Conservation (phyloP, 2,113 vertebrate genomes). For the Cyanocitta stelleri region DNA sequence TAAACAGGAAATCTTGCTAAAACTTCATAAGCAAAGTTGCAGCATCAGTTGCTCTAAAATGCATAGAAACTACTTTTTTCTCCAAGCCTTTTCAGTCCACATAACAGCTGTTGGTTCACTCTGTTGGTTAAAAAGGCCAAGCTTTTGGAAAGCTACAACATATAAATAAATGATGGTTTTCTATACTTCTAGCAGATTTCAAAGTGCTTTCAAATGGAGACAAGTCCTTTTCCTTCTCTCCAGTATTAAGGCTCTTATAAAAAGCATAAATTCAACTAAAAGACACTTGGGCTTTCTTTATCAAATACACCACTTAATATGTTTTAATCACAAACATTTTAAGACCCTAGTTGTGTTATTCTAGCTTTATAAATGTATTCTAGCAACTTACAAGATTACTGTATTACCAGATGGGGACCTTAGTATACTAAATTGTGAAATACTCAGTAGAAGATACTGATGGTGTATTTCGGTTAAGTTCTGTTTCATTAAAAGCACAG, state of each 20-base stretch:
- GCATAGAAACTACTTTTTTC: neutral
- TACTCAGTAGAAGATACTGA: neutral
- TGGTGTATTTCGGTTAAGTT: neutral
- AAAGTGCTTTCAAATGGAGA: slow-evolving; percentile 31
- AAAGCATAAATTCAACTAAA: neutral
- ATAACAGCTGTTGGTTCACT: neutral
- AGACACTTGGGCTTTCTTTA: slow-evolving; percentile 25
- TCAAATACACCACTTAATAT: neutral
- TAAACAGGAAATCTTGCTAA: neutral
- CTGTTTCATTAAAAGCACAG: neutral
- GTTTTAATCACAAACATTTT: neutral
- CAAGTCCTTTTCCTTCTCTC: neutral
- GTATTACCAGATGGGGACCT: neutral
- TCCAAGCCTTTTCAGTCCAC: neutral
- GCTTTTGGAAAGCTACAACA: neutral
- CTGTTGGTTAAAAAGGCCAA: neutral
- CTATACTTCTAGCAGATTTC: neutral
- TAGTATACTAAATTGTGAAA: neutral
- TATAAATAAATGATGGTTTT: neutral
- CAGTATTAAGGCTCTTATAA: slow-evolving; percentile 31
- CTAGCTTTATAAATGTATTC: neutral
- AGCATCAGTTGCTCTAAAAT: neutral
- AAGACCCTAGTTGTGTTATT: neutral
- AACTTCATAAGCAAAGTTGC: neutral
- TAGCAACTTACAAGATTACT: neutral